phyloP scores from a whole-genome alignment of 2,113 vertebrate species.

The Bos indicus region DNA sequence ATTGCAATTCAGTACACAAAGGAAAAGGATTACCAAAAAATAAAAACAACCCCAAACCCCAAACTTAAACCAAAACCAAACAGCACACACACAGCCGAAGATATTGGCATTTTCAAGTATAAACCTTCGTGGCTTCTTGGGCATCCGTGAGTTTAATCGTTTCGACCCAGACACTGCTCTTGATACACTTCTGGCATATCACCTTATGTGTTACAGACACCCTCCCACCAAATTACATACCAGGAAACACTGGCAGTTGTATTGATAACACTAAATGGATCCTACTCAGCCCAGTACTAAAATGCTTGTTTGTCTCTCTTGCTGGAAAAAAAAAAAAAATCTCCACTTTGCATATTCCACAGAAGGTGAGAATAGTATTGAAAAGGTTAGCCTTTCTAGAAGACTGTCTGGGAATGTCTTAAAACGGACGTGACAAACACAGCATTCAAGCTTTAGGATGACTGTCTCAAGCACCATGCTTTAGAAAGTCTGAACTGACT shows the following conservation, averaged over 20 bases:
- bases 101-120: not conserved
- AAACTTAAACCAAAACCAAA: not conserved
- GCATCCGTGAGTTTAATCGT: not conserved
- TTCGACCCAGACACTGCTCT: not conserved
- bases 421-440: not conserved
- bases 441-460: not conserved
- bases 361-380: accelerated
- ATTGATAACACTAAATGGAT: not conserved
- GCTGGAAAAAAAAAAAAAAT: not conserved
- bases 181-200: not conserved
- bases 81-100: not conserved
- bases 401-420: not conserved
- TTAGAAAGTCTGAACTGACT: not conserved
- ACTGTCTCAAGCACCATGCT: not conserved
- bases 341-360: not conserved
- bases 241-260: not conserved
- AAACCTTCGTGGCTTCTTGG: not conserved
- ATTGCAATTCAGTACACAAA: not conserved
- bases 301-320: not conserved
- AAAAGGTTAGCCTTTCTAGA: not conserved
- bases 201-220: not conserved
- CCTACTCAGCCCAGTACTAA: not conserved
- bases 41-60: not conserved
- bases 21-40: not conserved
- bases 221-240: not conserved